These are phyloP conservation scores for Drosophila biarmipes DNA, from an alignment of 1,140 invertebrate genomes.

Conservation along the genomic window DNA sequence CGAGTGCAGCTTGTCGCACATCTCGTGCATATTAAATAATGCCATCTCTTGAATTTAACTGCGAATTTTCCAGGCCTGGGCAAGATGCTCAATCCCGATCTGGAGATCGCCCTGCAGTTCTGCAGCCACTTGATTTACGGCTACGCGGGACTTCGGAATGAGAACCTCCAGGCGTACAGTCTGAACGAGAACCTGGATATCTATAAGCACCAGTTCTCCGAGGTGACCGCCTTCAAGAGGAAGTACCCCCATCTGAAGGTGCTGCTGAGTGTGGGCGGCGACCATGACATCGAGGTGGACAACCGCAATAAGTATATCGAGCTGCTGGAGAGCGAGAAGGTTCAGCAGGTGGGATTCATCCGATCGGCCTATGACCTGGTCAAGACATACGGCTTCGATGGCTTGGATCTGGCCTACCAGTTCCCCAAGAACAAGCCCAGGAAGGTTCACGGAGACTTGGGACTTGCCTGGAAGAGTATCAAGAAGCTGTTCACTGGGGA, in stretches of 20 bases:
- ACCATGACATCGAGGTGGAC: slow-evolving; percentile 87
- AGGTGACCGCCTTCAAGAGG: slow-evolving; percentile 89
- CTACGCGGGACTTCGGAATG: slow-evolving; percentile 90
- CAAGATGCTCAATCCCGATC: slow-evolving; percentile 90
- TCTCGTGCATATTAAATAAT: slow-evolving; percentile 6
- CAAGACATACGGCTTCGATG: slow-evolving; percentile 92
- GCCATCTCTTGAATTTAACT: background rate
- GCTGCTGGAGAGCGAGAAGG: slow-evolving; percentile 88
- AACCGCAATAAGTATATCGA: slow-evolving; percentile 80
- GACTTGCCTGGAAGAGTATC: slow-evolving; percentile 89
- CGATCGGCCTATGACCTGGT: slow-evolving; percentile 89
- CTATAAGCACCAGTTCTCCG: slow-evolving; percentile 89
- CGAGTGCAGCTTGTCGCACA: slow-evolving; percentile 18
- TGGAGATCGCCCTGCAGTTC: slow-evolving; percentile 89
- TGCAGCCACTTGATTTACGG: slow-evolving; percentile 95
- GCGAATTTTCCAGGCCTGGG: slow-evolving; percentile 87
- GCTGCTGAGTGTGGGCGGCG: slow-evolving; percentile 90
- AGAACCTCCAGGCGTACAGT: slow-evolving; percentile 88
- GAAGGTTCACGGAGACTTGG: slow-evolving; percentile 88
- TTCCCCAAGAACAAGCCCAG: slow-evolving; percentile 91
- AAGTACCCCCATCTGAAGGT: slow-evolving; percentile 90
- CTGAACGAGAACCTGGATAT: slow-evolving; percentile 90
- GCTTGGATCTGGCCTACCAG: slow-evolving; percentile 93
- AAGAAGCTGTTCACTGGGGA: slow-evolving; percentile 90
- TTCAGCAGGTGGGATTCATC: slow-evolving; percentile 89